Evolutionary conservation across 2,113 vertebrate species (phyloP), one percentile per base, ranked within the genome.

Genomic region (Muscicapa adusta): DNA sequence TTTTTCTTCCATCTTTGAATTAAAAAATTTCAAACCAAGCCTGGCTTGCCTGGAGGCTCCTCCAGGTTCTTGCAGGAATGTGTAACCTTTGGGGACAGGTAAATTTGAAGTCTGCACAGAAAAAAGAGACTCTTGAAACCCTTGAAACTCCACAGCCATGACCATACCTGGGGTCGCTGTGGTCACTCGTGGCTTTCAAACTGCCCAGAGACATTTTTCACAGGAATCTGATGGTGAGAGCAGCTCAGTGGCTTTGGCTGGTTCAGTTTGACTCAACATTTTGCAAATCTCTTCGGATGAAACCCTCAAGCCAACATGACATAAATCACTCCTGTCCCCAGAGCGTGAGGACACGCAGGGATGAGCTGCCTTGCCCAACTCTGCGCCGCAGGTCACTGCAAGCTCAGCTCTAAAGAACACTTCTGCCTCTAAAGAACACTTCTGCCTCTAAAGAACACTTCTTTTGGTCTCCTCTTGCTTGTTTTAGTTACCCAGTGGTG

Each of bases 361-460:
- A 47, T 1, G 40, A 47, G 72, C 75, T 6, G 71, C 48, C 91
- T 96, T 94, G 88, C 95, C 79, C 91, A 96, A 93, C 63, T 29
- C 72, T 66, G 79, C 0, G 51, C 92, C 17, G 10, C 38, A 66
- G 95, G 92, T 88, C 94, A 48, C 93, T 66, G 89, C 93, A 79
- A 82, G 94, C 62, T 48, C 1, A 5, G n/a, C 45, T 26, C 71
- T 20, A 11, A 29, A 79, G 26, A 61, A 13, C 26, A 6, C 28
- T 61, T 18, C 85, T 81, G 84, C 31, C 85, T 73, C 58, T 5
- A 4, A 81, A 80, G 24, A 61, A 13, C 26, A 6, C 28, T 61
- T 18, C 85, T 81, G 84, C 31, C 85, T 73, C 58, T 5, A 4
- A 81, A 80, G 24, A 66, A 28, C 25, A 5, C 26, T 66, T 40